These are phyloP conservation scores for Hylaeus anthracinus DNA, from an alignment of 1,140 invertebrate species.

Conservation along the genomic window DNA sequence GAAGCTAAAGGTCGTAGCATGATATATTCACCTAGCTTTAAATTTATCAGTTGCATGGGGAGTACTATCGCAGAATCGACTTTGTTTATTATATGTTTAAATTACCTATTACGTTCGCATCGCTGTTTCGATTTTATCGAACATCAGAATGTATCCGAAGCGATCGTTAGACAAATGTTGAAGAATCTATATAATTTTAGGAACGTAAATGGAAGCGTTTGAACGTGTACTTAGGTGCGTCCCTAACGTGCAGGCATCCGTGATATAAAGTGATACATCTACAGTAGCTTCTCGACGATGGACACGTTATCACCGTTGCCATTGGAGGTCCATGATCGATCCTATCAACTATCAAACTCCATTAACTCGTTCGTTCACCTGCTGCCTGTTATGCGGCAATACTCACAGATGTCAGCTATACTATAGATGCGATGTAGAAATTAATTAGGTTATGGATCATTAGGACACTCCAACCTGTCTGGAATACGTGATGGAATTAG, in stretches of 20 bases:
- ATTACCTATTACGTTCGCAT: too few relatives aligned
- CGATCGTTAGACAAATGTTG: neutral
- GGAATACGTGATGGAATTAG: neutral
- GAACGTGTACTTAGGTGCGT: neutral
- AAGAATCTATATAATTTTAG: neutral
- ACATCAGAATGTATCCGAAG: too few relatives aligned
- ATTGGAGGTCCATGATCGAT: constrained; percentile 36
- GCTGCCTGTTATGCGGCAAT: constrained; percentile 25
- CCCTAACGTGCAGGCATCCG: constrained; percentile 14
- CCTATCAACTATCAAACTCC: constrained; percentile 65
- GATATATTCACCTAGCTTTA: too few relatives aligned
- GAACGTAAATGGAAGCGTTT: neutral
- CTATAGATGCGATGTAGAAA: neutral
- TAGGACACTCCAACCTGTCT: neutral
- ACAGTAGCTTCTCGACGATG: constrained; percentile 40
- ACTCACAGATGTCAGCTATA: neutral
- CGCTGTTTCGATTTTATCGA: too few relatives aligned
- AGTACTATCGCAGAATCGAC: too few relatives aligned
- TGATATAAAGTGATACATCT: constrained; percentile 16
- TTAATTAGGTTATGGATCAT: neutral
- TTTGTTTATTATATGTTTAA: too few relatives aligned
- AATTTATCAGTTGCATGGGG: too few relatives aligned
- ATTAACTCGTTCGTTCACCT: constrained; percentile 64
- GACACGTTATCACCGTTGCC: constrained; percentile 62
- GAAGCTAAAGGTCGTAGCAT: too few relatives aligned